Base-by-base conservation (phyloP, 2,888 invertebrate genomes). In the Antheraea yamamai region DNA sequence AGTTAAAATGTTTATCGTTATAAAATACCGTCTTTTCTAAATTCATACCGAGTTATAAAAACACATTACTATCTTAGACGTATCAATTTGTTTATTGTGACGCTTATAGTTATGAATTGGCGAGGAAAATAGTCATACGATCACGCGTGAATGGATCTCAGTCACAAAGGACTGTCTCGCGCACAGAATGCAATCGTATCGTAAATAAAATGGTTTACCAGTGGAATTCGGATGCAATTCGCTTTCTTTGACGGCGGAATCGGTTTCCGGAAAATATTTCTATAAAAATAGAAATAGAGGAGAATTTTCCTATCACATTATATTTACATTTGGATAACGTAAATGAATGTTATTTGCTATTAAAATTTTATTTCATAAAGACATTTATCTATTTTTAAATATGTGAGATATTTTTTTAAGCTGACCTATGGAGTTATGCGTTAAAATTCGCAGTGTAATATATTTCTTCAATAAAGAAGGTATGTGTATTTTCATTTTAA, bases 161-260 rank as follows among this genome's bases (percentile, higher is more conserved):
- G 85, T 85, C 84, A 88, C 87, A 86, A 88, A 86, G 84, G 79
- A 82, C 75, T 77, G 78, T 78, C 76, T 76, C 75, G 81, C 61
- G 71, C 39, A 51, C 75, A 64, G 73, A 77, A 77, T 80, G 79
- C 81, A 79, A 79, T 78, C 77, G 79, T 77, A 78, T 78, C 79
- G 79, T 81, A 80, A 83, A 84, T 80, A 77, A 76, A 74, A 75
- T 80, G 78, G 80, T 78, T 82, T 78, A 78, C 71, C 77, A 77
- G 76, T 74, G 75, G 77, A 77, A 74, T 77, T 73, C 35, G 55
- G 72, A 30, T 64, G 70, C 72, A 72, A 71, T 76, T 74, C 58
- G 66, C 74, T 75, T 73, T 75, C 74, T 74, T 75, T 66, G 51
- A 74, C 39, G 26, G 39, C 20, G 20, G 26, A 4, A 70, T 10